Percentiles rank a stretch among this genome's conserved stretches.
Conservation (phyloP, 2,113 vertebrate species). For the Gracilinanus agilis region DNA sequence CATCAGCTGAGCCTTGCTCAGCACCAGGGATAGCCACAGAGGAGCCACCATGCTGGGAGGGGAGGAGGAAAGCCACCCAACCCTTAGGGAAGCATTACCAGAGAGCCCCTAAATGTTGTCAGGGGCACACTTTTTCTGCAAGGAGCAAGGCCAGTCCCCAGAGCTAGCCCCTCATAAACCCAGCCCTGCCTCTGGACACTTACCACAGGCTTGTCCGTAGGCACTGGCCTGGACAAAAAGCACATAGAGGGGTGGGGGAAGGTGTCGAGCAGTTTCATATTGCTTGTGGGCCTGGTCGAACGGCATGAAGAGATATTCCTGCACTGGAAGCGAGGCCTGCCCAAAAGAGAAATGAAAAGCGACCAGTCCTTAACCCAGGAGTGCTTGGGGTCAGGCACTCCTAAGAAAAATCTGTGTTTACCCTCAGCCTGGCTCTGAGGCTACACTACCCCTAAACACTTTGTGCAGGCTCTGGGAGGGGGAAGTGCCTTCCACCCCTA, state of each 20-base stretch:
- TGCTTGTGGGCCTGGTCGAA: conserved; percentile 97
- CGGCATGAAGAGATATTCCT: conserved; percentile 97
- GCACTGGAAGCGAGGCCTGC: conserved; percentile 96
- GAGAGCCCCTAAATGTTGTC: background rate
- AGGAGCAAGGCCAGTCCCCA: conserved; percentile 3
- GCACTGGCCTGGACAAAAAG: conserved; percentile 97
- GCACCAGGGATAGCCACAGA: conserved; percentile 34
- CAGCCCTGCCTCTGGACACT: conserved; percentile 69
- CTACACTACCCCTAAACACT: too few relatives aligned
- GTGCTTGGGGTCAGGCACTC: background rate
- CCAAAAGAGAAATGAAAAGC: background rate
- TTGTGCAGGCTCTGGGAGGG: too few relatives aligned
- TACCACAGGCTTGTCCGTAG: conserved; percentile 97
- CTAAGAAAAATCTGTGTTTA: too few relatives aligned
- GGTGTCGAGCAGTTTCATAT: conserved; percentile 93
- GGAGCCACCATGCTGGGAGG: conserved; percentile 52
- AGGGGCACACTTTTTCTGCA: background rate
- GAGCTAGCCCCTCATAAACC: conserved; percentile 20
- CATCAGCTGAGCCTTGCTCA: conserved; percentile 28
- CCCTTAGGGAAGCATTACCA: conserved; percentile 21
- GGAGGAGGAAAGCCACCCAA: conserved; percentile 37
- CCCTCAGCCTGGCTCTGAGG: background rate
- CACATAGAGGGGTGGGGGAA: conserved; percentile 96
- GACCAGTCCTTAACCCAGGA: background rate
- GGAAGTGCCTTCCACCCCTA: too few relatives aligned